Conservation (phyloP, 2,797 vertebrate species). For the Ateles fusciceps region DNA sequence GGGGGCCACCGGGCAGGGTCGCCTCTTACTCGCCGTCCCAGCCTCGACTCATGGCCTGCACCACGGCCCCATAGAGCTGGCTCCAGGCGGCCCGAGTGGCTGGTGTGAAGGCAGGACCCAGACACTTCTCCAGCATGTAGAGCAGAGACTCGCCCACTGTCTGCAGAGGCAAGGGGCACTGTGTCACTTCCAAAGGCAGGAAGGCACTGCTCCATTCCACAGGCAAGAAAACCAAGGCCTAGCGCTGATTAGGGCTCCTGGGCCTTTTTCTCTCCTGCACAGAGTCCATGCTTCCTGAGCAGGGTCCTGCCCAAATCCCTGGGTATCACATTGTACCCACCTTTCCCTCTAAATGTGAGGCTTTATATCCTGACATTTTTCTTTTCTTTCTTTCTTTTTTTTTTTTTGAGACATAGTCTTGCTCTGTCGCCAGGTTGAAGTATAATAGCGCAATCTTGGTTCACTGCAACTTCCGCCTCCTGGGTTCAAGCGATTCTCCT, state of each 20-base stretch:
- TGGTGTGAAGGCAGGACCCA: constrained; percentile 91
- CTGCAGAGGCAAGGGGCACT: constrained; percentile 80
- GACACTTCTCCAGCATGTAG: constrained; percentile 94
- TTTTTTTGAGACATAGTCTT: no score
- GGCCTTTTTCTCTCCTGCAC: not conserved
- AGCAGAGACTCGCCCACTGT: constrained; percentile 93
- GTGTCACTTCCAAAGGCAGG: not conserved
- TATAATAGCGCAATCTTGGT: no score
- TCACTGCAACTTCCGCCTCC: no score
- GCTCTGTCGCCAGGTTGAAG: no score
- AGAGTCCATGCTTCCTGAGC: not conserved
- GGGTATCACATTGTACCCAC: not conserved
- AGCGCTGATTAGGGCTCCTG: not conserved
- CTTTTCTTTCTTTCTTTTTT: no score
- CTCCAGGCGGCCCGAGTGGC: constrained; percentile 92
- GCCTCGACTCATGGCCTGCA: constrained; percentile 91
- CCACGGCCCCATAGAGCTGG: constrained; percentile 92
- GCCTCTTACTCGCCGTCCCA: constrained; percentile 83
- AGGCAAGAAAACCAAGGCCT: not conserved
- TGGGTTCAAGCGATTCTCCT: no score
- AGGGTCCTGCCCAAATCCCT: not conserved
- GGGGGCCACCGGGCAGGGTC: not conserved
- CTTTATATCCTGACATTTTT: not conserved
- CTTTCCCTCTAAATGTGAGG: not conserved
- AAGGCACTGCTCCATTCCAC: not conserved